Conservation (phyloP, 2,888 invertebrate genomes). For the Apamea monoglypha region DNA sequence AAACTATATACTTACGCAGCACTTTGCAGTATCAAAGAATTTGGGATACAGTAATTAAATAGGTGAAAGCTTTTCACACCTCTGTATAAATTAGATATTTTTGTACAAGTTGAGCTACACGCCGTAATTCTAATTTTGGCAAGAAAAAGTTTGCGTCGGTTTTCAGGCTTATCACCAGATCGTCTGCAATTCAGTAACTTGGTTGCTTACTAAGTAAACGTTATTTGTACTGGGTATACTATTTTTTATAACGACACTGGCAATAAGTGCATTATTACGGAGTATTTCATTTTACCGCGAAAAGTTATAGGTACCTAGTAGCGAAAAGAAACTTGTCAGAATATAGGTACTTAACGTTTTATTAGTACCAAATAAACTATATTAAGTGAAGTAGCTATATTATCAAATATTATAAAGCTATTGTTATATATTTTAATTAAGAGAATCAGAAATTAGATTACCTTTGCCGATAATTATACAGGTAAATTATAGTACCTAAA, state of each 20-base stretch:
- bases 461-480: background rate
- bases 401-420: background rate
- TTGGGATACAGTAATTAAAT: conserved; percentile 6
- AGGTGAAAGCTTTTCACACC: background rate
- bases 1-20: conserved; percentile 64
- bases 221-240: background rate
- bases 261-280: background rate
- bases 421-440: background rate
- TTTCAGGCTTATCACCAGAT: conserved; percentile 2
- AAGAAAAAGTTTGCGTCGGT: conserved; percentile 2
- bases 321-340: background rate
- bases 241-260: too few relatives aligned
- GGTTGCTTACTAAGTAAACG: background rate
- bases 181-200: background rate
- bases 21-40: conserved; percentile 54
- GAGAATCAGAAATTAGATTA: background rate
- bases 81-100: background rate
- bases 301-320: background rate
- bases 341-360: background rate
- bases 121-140: background rate
- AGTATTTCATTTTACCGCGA: conserved; percentile 23
- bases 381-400: background rate
- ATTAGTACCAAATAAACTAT: background rate
- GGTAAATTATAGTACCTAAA: background rate
- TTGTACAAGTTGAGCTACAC: conserved; percentile 9